Percentiles rank a stretch among this genome's conserved stretches.
Evolutionary conservation across 2,113 vertebrate genomes (phyloP).

Genomic region (Mustela lutreola): DNA sequence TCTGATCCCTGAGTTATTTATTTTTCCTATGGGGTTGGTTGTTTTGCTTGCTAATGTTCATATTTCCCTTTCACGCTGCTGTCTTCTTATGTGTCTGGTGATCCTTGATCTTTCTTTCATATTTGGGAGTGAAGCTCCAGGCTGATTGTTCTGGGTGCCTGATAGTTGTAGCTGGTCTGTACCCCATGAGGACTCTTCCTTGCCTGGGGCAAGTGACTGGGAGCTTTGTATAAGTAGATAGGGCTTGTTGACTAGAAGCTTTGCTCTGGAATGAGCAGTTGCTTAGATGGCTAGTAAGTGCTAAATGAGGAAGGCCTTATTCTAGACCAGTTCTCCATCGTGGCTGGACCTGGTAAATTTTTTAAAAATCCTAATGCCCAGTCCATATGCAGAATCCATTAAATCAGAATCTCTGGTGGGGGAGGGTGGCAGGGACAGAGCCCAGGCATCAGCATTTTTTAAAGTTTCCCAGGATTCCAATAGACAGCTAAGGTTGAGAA

Average conservation of each 20-base stretch:
- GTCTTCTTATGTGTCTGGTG: not conserved
- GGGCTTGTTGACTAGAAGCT: not conserved
- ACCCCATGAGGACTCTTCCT: not conserved
- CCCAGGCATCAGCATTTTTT: not conserved
- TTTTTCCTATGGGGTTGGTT: not conserved
- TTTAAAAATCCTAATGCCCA: not conserved
- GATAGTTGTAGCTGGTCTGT: not conserved
- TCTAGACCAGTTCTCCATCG: not conserved
- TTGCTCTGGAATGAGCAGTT: not conserved
- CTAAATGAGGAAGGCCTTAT: not conserved
- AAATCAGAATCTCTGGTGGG: not conserved
- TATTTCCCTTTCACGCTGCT: not conserved
- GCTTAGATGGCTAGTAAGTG: not conserved
- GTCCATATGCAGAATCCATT: not conserved
- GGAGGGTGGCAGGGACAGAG: no score
- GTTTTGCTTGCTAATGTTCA: not conserved
- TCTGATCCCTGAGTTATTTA: constrained; percentile 38
- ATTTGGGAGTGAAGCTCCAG: not conserved
- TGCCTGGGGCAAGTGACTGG: not conserved
- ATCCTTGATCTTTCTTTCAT: not conserved
- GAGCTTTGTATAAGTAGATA: not conserved
- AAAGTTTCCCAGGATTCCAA: not conserved
- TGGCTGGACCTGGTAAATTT: not conserved
- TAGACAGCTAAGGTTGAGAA: not conserved
- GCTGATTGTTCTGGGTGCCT: not conserved